Base-by-base conservation (phyloP, 2,888 invertebrate genomes). In the Eurytoma californica region DNA sequence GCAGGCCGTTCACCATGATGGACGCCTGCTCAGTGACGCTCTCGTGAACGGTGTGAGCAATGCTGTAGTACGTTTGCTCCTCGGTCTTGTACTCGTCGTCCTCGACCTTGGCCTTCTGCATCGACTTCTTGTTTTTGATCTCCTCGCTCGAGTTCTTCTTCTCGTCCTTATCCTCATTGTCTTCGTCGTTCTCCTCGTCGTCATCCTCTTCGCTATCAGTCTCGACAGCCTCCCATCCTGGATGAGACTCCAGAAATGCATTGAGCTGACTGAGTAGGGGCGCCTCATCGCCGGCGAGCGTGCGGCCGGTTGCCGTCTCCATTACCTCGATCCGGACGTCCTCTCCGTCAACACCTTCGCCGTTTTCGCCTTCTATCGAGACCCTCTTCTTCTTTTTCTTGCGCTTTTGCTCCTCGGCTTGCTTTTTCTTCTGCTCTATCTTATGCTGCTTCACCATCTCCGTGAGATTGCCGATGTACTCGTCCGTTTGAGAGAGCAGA, bases 401-500 rank as follows among this genome's bases (percentile, higher is more conserved):
- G 83, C 96, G 94, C 84, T 95, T 95, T 86, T 95, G 95, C 87
- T 96, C 96, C 86, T 97, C 96, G 83, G 95, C 95, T 86, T 96
- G 95, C 88, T 98, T 98, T 86, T 97, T 94, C 87, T 95, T 94
- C 87, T 97, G 97, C 86, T 98, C 98, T 70, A 97, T 94, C 89
- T 98, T 97, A 90, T 98, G 98, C 88, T 97, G 97, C 83, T 97
- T 97, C 13, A 98, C 98, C 96, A 98, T 97, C 91, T 97, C 97
- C 0, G 98, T 98, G 80, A 99, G 94, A 90, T 97, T 98, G 84
- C 95, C 94, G 87, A 99, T 98, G 89, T 99, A 99, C 89, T 99
- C 99, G 91, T 99, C 99, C 3, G 99, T 99, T 92, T 99, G 99
- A 0, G 97, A 96, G 72, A 99, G 92, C 72, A 99, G 93, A 94